These are phyloP conservation scores for human DNA, from an alignment of 2,113 vertebrate species.

Conservation along the genomic window DNA sequence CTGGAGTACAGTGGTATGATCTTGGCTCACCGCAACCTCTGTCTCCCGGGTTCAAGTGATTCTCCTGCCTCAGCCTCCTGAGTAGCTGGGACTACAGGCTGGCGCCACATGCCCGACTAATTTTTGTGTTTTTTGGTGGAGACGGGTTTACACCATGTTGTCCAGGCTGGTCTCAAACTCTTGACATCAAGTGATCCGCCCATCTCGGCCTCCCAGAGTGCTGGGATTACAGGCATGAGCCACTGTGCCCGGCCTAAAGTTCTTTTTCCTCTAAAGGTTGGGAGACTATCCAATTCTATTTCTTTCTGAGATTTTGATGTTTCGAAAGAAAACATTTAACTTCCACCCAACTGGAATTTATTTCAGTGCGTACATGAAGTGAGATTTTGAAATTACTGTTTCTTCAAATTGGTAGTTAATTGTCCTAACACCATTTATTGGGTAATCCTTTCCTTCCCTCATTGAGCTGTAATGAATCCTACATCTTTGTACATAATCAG, in stretches of 20 bases:
- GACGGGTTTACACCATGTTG: too few relatives aligned
- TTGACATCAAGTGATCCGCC: too few relatives aligned
- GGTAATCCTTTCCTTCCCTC: slow-evolving; percentile 58
- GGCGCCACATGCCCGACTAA: too few relatives aligned
- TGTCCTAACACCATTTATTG: slow-evolving; percentile 51
- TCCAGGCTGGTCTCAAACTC: too few relatives aligned
- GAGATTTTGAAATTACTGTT: slow-evolving; percentile 65
- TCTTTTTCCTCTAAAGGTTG: slow-evolving; percentile 45
- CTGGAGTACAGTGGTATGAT: too few relatives aligned
- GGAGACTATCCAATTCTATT: slow-evolving; percentile 23
- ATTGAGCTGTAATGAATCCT: slow-evolving; percentile 72
- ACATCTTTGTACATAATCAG: slow-evolving; percentile 62
- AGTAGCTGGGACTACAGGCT: too few relatives aligned
- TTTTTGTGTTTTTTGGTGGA: too few relatives aligned
- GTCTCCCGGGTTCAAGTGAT: too few relatives aligned
- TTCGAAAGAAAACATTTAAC: slow-evolving; percentile 56
- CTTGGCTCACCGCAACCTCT: too few relatives aligned
- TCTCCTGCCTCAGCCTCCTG: too few relatives aligned
- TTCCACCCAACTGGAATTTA: slow-evolving; percentile 64
- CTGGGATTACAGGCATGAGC: too few relatives aligned
- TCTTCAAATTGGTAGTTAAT: slow-evolving; percentile 71
- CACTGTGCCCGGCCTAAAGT: not conserved
- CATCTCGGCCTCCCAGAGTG: too few relatives aligned
- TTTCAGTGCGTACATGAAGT: slow-evolving; percentile 60
- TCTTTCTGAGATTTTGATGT: slow-evolving; percentile 48